phyloP scores from a whole-genome alignment of 2,797 vertebrate species.

The Monodelphis domestica region DNA sequence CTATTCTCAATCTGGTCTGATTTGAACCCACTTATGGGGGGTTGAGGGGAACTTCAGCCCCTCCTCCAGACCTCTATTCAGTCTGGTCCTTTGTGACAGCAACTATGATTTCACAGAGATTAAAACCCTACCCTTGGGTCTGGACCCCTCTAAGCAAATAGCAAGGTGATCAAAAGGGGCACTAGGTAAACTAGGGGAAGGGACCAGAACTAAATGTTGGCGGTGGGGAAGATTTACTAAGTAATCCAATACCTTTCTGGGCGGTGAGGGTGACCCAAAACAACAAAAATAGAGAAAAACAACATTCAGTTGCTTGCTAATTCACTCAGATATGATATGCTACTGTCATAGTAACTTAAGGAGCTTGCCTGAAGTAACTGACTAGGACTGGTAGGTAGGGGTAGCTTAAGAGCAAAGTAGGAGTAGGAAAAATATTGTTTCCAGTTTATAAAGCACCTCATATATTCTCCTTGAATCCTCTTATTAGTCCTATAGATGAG shows the following conservation, averaged over 20 bases:
- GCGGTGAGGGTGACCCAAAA: conserved; percentile 23
- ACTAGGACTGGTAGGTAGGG: neutral
- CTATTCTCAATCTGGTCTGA: conserved; percentile 7
- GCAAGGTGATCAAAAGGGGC: neutral
- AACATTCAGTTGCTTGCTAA: conserved; percentile 38
- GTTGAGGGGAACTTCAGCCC: no score
- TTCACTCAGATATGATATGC: neutral
- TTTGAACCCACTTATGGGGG: neutral
- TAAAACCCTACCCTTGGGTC: conserved; percentile 15
- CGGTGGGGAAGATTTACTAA: no score
- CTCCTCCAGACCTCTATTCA: neutral
- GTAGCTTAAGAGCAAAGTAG: neutral
- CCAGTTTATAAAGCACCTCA: neutral
- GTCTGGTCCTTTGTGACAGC: conserved; percentile 7
- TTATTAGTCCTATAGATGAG: neutral
- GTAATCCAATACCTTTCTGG: neutral
- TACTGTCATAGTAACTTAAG: conserved; percentile 39
- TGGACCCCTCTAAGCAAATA: neutral
- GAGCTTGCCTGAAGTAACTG: conserved; percentile 30
- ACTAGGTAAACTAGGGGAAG: neutral
- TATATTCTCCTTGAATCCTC: no score
- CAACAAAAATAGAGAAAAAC: no score
- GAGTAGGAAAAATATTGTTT: neutral
- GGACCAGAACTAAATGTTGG: neutral
- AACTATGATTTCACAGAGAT: conserved; percentile 30